Evolutionary conservation across 2,113 vertebrate species (phyloP), one percentile per base, ranked within the genome.

Genomic region (Rynchops niger): DNA sequence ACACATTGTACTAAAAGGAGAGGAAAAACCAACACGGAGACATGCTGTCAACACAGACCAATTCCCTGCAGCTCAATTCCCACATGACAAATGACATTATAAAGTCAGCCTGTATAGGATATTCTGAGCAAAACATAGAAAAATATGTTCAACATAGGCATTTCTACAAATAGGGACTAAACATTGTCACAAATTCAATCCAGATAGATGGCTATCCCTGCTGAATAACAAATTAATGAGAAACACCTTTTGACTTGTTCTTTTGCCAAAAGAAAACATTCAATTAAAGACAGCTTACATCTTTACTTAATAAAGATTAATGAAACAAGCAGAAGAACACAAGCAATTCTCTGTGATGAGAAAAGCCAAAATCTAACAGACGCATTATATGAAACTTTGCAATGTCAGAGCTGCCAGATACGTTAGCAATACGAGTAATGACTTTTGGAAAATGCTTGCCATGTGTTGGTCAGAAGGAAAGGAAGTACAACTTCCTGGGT

Each of bases 251-350:
- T 94, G 90, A 83, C 72, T 97, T 93, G 43, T 83, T 94, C 86
- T 88, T 55, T 5, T 94, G 93, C 95, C 97, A 97, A 97, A 86
- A 97, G 87, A 97, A 97, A 98, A 95, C 67, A 94, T 59, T 97
- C 94, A 95, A 90, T 96, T 97, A 97, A 97, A 84, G 72, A 90
- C 56, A 97, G 62, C 63, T 95, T 94, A 88, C 86, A 97, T 96
- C 90, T 98, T 98, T 97, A 92, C 92, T 98, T 97, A 97, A 98
- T 95, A 97, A 96, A 97, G 95, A 97, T 98, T 96, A 97, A 97
- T 97, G 76, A 97, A 97, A 97, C 76, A 95, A 96, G 93, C 82
- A 97, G 88, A 95, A 95, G 53, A 96, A 92, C 89, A 95, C 93
- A 97, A 96, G 93, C 82, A 95, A 87, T 73, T 88, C 66, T 65